Evolutionary conservation across 2,113 vertebrate species (phyloP).

Genomic region (Phylloscopus trochiloides): DNA sequence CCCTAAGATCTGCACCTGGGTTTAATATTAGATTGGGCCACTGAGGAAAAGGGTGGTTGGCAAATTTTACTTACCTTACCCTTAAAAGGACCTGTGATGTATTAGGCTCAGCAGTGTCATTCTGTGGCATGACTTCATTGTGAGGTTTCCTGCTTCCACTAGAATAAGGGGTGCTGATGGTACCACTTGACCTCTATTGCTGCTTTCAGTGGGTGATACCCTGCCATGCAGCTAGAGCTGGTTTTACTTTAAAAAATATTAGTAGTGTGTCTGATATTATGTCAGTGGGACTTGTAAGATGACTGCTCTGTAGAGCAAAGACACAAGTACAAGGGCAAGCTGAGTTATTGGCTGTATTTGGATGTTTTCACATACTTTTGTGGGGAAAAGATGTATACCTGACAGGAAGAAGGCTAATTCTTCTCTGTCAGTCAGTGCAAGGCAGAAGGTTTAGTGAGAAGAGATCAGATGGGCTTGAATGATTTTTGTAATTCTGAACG

Average conservation of each 20-base stretch:
- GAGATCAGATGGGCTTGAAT: slow-evolving; percentile 45
- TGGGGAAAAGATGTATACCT: not conserved
- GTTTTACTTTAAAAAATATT: not conserved
- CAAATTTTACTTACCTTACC: not conserved
- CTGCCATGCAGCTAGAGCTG: not conserved
- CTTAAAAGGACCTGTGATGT: not conserved
- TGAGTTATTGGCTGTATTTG: slow-evolving; percentile 27
- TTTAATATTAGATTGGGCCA: not conserved
- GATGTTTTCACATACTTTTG: slow-evolving; percentile 19
- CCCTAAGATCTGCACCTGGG: not conserved
- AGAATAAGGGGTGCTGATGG: not conserved
- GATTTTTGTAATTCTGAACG: slow-evolving; percentile 46
- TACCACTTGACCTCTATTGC: not conserved
- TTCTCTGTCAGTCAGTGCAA: slow-evolving; percentile 39
- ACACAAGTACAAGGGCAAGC: slow-evolving; percentile 14
- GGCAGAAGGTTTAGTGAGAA: slow-evolving; percentile 43
- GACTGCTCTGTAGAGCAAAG: not conserved
- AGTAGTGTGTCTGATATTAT: not conserved
- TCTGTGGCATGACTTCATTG: not conserved
- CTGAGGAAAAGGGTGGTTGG: not conserved
- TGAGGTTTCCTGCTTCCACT: not conserved
- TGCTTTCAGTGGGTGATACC: not conserved
- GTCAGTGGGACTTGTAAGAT: not conserved
- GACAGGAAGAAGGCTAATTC: slow-evolving; percentile 45
- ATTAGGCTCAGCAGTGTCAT: not conserved